Evolutionary conservation across 2,888 invertebrate species (phyloP).

Genomic region (Neria commutata): DNA sequence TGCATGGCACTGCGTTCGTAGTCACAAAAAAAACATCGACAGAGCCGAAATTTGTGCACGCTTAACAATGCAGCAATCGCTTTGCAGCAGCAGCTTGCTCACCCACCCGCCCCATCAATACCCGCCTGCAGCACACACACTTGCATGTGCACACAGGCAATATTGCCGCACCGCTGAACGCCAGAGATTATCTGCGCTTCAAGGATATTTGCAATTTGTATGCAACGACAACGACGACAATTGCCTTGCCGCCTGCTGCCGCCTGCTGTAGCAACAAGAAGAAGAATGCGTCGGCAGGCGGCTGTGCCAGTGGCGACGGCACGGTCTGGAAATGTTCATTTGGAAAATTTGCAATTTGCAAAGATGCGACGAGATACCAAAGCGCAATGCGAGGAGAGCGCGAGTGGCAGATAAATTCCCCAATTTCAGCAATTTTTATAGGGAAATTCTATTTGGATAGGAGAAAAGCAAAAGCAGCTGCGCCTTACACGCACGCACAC

Average conservation of each 20-base stretch:
- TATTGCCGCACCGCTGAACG: conserved; percentile 8
- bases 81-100: no score
- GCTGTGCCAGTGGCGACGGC: no score
- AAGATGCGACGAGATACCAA: neutral
- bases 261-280: neutral
- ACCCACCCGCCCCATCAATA: no score
- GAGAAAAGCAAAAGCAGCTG: neutral
- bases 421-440: no score
- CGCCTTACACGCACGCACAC: neutral
- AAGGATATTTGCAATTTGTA: conserved; percentile 31
- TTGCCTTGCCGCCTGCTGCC: neutral
- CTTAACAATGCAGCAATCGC: no score
- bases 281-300: neutral
- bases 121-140: no score
- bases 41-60: no score
- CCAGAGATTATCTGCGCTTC: conserved; percentile 29
- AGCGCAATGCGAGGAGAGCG: neutral
- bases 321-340: neutral
- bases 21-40: no score
- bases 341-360: conserved; percentile 13
- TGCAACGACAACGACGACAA: conserved; percentile 12
- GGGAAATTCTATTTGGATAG: no score
- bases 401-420: no score
- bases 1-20: no score
- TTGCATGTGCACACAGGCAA: no score